phyloP scores from a whole-genome alignment of 1,140 invertebrate species.

The Brevipalpus yothersi region DNA sequence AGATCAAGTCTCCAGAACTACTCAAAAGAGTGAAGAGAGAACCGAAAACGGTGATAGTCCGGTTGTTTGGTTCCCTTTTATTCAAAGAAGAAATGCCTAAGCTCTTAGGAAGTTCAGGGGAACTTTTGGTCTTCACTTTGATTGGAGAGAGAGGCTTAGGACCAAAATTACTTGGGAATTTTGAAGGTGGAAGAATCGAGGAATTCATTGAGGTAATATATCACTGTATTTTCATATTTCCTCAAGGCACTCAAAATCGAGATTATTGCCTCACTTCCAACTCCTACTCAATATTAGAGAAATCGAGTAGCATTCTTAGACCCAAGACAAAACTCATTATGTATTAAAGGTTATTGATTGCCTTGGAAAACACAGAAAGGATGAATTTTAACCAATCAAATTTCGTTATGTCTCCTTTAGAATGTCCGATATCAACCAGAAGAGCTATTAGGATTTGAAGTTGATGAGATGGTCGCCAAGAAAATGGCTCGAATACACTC shows the following conservation, averaged over 20 bases:
- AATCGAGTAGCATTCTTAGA: no score
- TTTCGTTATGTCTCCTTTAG: background rate
- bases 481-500: background rate
- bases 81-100: background rate
- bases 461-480: background rate
- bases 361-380: background rate
- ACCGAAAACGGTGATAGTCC: background rate
- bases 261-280: no score
- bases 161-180: conserved; percentile 75
- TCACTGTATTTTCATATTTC: no score
- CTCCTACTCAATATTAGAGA: no score
- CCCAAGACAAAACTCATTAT: background rate
- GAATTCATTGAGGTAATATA: conserved; percentile 54
- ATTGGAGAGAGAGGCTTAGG: conserved; percentile 68
- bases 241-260: no score
- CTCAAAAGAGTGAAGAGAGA: background rate
- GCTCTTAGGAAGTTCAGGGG: background rate
- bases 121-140: conserved; percentile 55
- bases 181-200: conserved; percentile 76
- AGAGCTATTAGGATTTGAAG: background rate
- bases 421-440: background rate
- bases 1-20: background rate
- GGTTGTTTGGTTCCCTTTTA: background rate
- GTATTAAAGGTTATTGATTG: no score
- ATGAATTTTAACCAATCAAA: background rate